A percentile compares a stretch with the other conserved stretches of the same genome.
These are phyloP conservation scores for Drosophila punjabiensis DNA, from an alignment of 1,140 invertebrate genomes.

Conservation along the genomic window DNA sequence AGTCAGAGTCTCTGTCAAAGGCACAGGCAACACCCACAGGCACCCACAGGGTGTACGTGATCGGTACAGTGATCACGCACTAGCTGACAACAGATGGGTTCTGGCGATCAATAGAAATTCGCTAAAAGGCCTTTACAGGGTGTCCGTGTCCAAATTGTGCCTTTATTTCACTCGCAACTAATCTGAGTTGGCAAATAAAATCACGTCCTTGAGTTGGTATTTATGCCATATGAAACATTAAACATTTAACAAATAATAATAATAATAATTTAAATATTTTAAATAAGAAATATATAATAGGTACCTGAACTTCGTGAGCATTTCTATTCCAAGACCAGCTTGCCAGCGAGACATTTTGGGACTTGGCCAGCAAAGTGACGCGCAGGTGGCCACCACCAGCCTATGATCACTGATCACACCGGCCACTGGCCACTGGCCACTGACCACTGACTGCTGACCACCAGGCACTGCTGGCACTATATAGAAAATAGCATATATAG, in stretches of 20 bases:
- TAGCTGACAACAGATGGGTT: constrained; percentile 22
- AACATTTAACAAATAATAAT: background rate
- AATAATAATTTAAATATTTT: background rate
- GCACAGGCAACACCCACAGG: constrained; percentile 32
- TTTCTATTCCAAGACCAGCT: background rate
- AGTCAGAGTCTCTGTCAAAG: background rate
- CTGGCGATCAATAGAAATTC: constrained; percentile 21
- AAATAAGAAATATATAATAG: background rate
- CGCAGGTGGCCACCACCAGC: constrained; percentile 34
- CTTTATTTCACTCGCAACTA: background rate
- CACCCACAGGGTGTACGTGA: constrained; percentile 30
- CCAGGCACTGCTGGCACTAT: constrained; percentile 9
- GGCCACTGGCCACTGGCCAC: background rate
- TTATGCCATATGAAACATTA: too few relatives aligned
- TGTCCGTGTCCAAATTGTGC: background rate
- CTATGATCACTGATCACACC: background rate
- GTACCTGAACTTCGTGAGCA: background rate
- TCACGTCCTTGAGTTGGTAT: background rate
- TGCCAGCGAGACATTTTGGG: constrained; percentile 34
- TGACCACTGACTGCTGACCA: constrained; percentile 12
- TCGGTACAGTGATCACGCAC: constrained; percentile 41
- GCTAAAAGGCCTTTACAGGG: constrained; percentile 8
- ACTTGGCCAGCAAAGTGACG: constrained; percentile 52
- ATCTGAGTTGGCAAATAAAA: background rate
- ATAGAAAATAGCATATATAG: constrained; percentile 23